Percentiles rank a stretch among this genome's conserved stretches.
Conservation (phyloP, 2,797 vertebrate species). For the Malurus leucopterus region DNA sequence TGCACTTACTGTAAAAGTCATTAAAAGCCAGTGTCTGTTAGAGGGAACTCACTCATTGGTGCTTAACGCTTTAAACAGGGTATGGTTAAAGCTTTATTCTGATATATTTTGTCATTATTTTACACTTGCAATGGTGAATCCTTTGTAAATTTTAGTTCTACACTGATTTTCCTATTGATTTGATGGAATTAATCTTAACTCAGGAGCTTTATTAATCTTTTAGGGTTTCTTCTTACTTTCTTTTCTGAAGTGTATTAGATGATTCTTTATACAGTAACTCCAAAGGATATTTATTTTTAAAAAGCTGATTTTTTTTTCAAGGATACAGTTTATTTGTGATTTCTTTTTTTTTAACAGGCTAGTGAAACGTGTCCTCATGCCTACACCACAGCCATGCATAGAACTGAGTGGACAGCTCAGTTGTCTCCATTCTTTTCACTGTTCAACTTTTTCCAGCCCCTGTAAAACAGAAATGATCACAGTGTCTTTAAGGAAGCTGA, state of each 20-base stretch:
- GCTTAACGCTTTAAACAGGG: slow-evolving; percentile 88
- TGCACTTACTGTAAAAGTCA: slow-evolving; percentile 77
- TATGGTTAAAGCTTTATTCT: slow-evolving; percentile 58
- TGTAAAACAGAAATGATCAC: not conserved
- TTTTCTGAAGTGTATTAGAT: not conserved
- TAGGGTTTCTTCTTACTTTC: not conserved
- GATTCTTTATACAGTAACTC: not conserved
- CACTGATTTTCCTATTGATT: not conserved
- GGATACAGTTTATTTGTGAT: not conserved
- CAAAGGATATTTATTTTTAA: not conserved
- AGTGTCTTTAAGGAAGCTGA: not conserved
- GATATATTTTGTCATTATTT: not conserved
- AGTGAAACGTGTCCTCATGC: not conserved
- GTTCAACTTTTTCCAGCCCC: not conserved
- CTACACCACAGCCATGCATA: not conserved
- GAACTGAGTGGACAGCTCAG: not conserved
- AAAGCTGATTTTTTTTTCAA: not conserved
- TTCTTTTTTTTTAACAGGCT: not conserved
- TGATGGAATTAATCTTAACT: not conserved
- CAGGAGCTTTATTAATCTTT: not conserved
- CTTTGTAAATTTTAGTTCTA: not conserved
- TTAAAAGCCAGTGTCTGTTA: slow-evolving; percentile 88
- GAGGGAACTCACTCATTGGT: slow-evolving; percentile 86
- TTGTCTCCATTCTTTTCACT: not conserved
- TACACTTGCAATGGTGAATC: not conserved